Base-by-base conservation (phyloP, 1,140 invertebrate genomes). In the Tetramorium alpestre region DNA sequence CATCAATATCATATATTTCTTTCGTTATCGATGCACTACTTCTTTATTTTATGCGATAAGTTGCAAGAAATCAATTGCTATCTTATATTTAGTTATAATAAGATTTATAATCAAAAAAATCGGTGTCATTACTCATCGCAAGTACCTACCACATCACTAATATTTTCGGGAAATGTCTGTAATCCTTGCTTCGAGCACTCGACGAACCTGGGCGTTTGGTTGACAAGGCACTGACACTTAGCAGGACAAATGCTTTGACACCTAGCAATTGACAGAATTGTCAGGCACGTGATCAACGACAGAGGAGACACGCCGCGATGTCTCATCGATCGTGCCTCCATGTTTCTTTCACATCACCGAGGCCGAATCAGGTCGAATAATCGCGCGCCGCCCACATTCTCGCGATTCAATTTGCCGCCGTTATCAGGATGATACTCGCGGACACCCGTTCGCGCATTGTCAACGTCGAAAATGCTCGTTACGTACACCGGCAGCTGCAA, bases 221-320 rank as follows among this genome's bases (percentile, higher is more conserved):
- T 70, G 18, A 93, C 76, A 58, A 90, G 73, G 62, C 93, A 94
- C 16, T 80, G 16, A 82, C 94, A 94, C 44, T 78, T 91, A 0
- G 28, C 16, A 0, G 94, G 93, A 13, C 92, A 94, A 16, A 25
- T 44, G 11, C 47, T 62, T 6, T 87, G 76, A 22, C 86, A 89
- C 0, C 51, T n/a, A 18, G 54, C 54, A 5, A 58, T 11, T 28
- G 73, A 76, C 58, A 89, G 62, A 44, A 85, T 67, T 25, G 22
- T 64, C 16, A 87, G 4, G 25, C 60, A 85, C 28, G 75, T 38
- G 78, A 77, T 44, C 18, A 73, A 33, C n/a, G 41, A 58, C 1
- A 3, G 16, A 13, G 73, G 38, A 25, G 49, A 47, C 28, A 44
- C 51, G 33, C 28, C 44, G 49, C 18, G 47, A 62, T n/a, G 77